A percentile compares a stretch with the other conserved stretches of the same genome.
These are phyloP conservation scores for Gnathonemus echidnorhynchus DNA, from an alignment of 2,113 vertebrate genomes.

Conservation along the genomic window DNA sequence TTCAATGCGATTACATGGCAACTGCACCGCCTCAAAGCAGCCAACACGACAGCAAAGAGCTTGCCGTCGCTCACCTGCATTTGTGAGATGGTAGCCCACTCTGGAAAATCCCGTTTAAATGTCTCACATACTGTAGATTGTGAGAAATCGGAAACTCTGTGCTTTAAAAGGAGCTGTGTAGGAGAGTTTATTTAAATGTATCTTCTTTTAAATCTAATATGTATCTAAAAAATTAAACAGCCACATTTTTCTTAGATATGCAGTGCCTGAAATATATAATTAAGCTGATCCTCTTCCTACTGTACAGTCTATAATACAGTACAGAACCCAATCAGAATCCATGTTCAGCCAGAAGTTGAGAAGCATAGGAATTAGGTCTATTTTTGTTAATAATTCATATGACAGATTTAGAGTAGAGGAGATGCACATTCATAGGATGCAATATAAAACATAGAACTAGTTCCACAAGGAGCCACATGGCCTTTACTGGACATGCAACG, in stretches of 20 bases:
- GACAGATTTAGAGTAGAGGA: slow-evolving; percentile 15
- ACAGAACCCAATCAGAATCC: background rate
- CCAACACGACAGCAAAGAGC: slow-evolving; percentile 30
- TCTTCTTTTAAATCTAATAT: background rate
- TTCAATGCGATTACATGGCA: slow-evolving; percentile 49
- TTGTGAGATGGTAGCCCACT: background rate
- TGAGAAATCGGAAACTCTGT: background rate
- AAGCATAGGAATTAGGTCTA: slow-evolving; percentile 7
- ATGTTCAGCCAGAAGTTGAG: background rate
- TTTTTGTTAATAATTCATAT: slow-evolving; percentile 24
- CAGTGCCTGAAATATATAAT: background rate
- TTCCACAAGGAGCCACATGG: background rate
- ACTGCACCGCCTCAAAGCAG: slow-evolving; percentile 35
- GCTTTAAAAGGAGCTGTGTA: background rate
- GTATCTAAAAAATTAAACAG: background rate
- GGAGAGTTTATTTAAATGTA: background rate
- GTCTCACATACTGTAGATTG: slow-evolving; percentile 10
- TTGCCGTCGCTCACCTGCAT: slow-evolving; percentile 16
- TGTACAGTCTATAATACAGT: background rate
- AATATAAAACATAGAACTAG: background rate
- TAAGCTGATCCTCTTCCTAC: background rate
- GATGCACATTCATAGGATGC: background rate
- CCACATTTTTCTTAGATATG: background rate
- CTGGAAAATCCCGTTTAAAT: slow-evolving; percentile 23
- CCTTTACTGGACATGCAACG: background rate